These are phyloP conservation scores for Diplolepis rosae DNA, from an alignment of 2,888 invertebrate species.

Conservation along the genomic window DNA sequence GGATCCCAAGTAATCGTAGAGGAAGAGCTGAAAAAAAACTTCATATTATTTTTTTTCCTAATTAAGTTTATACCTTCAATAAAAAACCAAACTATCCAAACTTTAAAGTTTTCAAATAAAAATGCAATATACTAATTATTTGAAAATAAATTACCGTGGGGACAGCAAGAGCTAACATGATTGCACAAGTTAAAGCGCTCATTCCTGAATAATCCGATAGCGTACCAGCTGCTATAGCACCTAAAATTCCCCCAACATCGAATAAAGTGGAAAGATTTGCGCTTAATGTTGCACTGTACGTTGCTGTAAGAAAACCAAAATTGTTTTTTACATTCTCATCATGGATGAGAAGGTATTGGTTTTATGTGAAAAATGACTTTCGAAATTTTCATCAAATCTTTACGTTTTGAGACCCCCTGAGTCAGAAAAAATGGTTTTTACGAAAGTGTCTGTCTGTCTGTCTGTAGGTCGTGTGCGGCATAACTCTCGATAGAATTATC, in stretches of 20 bases:
- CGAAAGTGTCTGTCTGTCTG: too few species aligned
- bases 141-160: conserved; percentile 81
- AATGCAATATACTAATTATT: neutral
- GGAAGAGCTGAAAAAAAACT: conserved; percentile 79
- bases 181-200: conserved; percentile 90
- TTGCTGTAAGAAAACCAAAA: conserved; percentile 75
- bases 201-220: conserved; percentile 88
- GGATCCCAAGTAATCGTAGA: conserved; percentile 85
- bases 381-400: too few species aligned
- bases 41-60: too few species aligned
- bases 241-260: conserved; percentile 92
- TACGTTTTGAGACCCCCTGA: too few species aligned
- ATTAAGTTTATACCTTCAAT: too few species aligned
- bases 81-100: too few species aligned
- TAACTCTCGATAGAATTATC: too few species aligned
- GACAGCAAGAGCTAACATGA: conserved; percentile 86
- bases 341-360: too few species aligned
- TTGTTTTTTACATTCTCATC: too few species aligned
- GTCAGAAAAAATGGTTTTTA: too few species aligned
- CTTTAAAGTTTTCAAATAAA: neutral
- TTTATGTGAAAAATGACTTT: too few species aligned
- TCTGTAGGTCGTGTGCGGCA: too few species aligned
- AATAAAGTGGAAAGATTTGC: conserved; percentile 88
- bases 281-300: conserved; percentile 80
- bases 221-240: conserved; percentile 91